These are phyloP conservation scores for Ligdia adustata DNA, from an alignment of 2,888 invertebrate species.

Conservation along the genomic window DNA sequence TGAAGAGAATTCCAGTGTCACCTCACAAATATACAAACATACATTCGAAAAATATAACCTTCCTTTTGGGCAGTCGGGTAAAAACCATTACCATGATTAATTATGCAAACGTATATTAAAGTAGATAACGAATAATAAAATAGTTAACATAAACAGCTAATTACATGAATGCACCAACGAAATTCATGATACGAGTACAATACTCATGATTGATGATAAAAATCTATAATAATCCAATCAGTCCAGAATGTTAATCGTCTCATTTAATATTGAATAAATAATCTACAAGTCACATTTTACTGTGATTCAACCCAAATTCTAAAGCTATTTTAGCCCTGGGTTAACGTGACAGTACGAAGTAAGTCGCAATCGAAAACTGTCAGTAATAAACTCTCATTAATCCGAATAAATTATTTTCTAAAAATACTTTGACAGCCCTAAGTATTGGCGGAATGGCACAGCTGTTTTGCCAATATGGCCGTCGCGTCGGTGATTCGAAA, in stretches of 20 bases:
- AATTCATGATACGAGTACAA: too few relatives aligned
- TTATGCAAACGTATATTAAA: too few relatives aligned
- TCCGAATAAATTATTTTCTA: constrained; percentile 70
- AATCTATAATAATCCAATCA: constrained; percentile 5
- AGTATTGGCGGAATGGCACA: constrained; percentile 46
- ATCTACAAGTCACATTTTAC: neutral
- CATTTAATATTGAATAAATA: constrained; percentile 6
- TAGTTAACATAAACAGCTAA: too few relatives aligned
- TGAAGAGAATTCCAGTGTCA: too few relatives aligned
- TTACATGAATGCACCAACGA: too few relatives aligned
- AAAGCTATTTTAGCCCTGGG: constrained; percentile 10
- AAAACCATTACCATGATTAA: too few relatives aligned
- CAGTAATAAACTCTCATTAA: constrained; percentile 48
- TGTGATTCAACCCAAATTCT: constrained; percentile 15
- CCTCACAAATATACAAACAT: too few relatives aligned
- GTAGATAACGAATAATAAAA: too few relatives aligned
- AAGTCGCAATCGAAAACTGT: constrained; percentile 24
- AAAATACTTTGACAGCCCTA: constrained; percentile 79
- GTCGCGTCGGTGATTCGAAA: constrained; percentile 49
- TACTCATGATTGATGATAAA: constrained; percentile 3
- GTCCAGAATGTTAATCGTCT: constrained; percentile 2
- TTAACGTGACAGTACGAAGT: constrained; percentile 14
- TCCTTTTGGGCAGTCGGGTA: too few relatives aligned
- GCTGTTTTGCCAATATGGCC: constrained; percentile 75
- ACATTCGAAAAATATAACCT: too few relatives aligned